Base-by-base conservation (phyloP, 2,797 vertebrate genomes). In the Myotis vivesi region DNA sequence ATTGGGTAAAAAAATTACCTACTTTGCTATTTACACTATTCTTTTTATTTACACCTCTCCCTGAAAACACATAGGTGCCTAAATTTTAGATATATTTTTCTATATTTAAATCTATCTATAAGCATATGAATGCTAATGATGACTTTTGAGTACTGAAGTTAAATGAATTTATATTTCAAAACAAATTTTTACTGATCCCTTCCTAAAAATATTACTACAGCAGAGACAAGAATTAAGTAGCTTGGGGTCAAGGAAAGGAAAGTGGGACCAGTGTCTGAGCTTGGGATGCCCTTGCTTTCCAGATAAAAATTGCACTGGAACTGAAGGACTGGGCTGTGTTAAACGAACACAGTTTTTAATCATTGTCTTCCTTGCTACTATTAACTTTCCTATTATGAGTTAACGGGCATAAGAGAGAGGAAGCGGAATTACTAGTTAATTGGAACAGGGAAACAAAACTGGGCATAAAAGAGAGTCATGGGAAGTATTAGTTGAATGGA, bases 91-190 rank as follows among this genome's bases (percentile, higher is more conserved):
- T 55, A n/a, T 20, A 6, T 33, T 69, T 71, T 95, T 75, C 16
- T 75, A 79, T 85, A 11, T 87, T 87, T 94, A 80, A 53, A 41
- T 91, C 22, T 82, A n/a, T 22, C 4, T 80, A 49, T 80, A 22
- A 75, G 20, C 3, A 44, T 69, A 64, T 22, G 25, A 68, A 77
- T 76, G 6, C 11, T 79, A 66, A 53, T 71, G 13, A 69, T 62
- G 59, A n/a, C 15, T 84, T 96, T 80, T 46, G 38, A 84, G 15
- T 82, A n/a, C 38, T 82, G 38, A 95, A 51, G 19, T 79, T 77
- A 82, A 23, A 66, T 85, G 25, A 49, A 64, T 72, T 66, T 66
- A 3, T 87, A 55, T 90, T 95, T 94, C 36, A 88, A 57, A 92
- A 83, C 2, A 69, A 90, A 90, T 55, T 25, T 71, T 79, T 15